Evolutionary conservation across 2,888 invertebrate species (phyloP).

Genomic region (Asteroscopus sphinx): DNA sequence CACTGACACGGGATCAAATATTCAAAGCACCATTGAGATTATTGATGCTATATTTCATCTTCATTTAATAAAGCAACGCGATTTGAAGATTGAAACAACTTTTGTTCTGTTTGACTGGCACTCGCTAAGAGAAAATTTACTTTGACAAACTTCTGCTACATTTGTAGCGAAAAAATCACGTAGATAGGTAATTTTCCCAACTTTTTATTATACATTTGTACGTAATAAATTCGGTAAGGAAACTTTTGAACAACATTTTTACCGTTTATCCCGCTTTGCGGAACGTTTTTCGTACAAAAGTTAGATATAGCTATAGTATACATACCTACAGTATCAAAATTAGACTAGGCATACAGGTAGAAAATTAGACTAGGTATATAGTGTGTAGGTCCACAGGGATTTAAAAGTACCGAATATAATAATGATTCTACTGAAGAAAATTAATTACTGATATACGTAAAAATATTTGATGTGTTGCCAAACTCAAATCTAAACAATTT

Average conservation of each 20-base stretch:
- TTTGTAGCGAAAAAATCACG: conserved; percentile 44
- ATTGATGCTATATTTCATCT: conserved; percentile 63
- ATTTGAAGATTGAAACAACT: conserved; percentile 38
- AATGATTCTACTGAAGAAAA: too few species aligned
- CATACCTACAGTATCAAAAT: conserved; percentile 7
- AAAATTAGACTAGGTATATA: too few species aligned
- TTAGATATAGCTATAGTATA: too few species aligned
- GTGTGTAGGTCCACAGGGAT: background rate
- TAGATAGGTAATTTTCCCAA: conserved; percentile 41
- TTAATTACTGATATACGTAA: too few species aligned
- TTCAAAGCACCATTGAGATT: conserved; percentile 64
- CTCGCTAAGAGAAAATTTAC: conserved; percentile 45
- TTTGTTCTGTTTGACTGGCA: conserved; percentile 39
- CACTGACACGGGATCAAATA: conserved; percentile 69
- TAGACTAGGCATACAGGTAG: background rate
- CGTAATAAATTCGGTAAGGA: conserved; percentile 27
- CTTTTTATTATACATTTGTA: conserved; percentile 40
- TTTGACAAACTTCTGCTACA: conserved; percentile 42
- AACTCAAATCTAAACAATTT: too few species aligned
- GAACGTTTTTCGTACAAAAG: conserved; percentile 8
- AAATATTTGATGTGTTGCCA: too few species aligned
- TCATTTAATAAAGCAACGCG: conserved; percentile 55
- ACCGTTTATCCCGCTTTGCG: conserved; percentile 9
- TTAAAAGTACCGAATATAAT: background rate
- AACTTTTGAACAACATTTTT: conserved; percentile 35